Percentiles rank a stretch among this genome's conserved stretches.
Conservation (phyloP, 2,113 vertebrate genomes). For the Apodemus sylvaticus region DNA sequence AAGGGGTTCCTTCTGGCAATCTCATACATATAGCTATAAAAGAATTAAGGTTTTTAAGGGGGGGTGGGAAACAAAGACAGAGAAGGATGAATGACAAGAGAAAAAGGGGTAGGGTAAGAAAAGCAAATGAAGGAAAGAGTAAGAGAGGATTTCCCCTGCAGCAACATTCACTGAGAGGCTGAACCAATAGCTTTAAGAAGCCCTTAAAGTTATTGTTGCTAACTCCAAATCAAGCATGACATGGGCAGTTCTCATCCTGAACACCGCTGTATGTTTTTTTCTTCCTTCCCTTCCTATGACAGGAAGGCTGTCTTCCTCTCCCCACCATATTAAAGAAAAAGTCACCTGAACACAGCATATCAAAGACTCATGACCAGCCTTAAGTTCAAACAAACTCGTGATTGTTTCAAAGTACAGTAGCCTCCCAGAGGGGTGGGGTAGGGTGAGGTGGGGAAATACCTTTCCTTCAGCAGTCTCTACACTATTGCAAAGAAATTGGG, state of each 20-base stretch:
- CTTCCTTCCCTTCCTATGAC: not conserved
- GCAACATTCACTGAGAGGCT: not conserved
- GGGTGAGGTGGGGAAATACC: not conserved
- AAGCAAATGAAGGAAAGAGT: not conserved
- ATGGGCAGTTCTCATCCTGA: not conserved
- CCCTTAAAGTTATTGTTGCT: not conserved
- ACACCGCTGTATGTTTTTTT: not conserved
- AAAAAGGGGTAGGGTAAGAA: not conserved
- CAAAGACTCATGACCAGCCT: not conserved
- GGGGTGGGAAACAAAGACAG: not conserved
- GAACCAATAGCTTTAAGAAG: no score
- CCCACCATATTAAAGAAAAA: not conserved
- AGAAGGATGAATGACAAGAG: not conserved
- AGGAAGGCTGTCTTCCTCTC: not conserved
- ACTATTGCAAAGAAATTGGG: not conserved
- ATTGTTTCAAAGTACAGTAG: not conserved
- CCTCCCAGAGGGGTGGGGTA: not conserved
- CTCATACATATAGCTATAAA: slow-evolving; percentile 76
- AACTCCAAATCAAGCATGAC: not conserved
- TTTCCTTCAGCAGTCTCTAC: not conserved
- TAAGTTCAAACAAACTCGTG: not conserved
- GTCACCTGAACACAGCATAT: not conserved
- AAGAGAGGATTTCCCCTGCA: not conserved
- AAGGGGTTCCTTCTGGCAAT: slow-evolving; percentile 77
- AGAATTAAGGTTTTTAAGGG: not conserved